These are phyloP conservation scores for Argentina silus DNA, from an alignment of 2,797 vertebrate species.

Conservation along the genomic window DNA sequence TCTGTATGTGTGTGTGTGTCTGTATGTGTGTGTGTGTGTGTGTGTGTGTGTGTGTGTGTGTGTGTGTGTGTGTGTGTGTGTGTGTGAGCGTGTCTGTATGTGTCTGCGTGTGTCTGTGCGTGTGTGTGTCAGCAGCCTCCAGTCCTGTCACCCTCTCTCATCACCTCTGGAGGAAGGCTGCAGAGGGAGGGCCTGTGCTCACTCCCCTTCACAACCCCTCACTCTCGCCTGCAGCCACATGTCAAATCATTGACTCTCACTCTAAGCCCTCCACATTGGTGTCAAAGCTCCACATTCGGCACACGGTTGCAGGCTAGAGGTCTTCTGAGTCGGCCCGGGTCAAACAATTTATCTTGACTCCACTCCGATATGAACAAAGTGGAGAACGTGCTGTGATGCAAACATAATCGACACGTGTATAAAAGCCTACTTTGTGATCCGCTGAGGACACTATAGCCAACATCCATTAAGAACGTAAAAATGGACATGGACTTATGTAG, in stretches of 20 bases:
- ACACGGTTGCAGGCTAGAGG: slow-evolving; percentile 30
- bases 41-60: slow-evolving; percentile 5
- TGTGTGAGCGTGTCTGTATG: slow-evolving; percentile 5
- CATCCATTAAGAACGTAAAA: neutral
- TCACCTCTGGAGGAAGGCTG: neutral
- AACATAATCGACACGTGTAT: neutral
- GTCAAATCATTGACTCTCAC: slow-evolving; percentile 56
- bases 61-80: slow-evolving; percentile 13
- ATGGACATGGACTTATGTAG: neutral
- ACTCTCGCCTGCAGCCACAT: slow-evolving; percentile 39
- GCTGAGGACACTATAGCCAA: neutral
- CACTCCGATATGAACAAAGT: slow-evolving; percentile 61
- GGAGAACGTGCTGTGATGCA: neutral
- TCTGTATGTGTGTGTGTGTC: neutral
- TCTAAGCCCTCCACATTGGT: slow-evolving; percentile 39
- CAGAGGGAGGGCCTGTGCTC: slow-evolving; percentile 22
- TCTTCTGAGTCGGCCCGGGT: slow-evolving; percentile 42
- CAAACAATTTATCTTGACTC: slow-evolving; percentile 51
- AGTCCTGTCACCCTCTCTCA: slow-evolving; percentile 12
- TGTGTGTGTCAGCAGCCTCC: neutral
- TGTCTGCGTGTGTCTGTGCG: slow-evolving; percentile 2
- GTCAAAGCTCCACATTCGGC: slow-evolving; percentile 35
- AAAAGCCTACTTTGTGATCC: neutral
- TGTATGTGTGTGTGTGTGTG: neutral
- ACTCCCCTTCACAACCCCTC: slow-evolving; percentile 21